Base-by-base conservation (phyloP, 2,797 vertebrate species). In the Spinibarbus caldwelli region DNA sequence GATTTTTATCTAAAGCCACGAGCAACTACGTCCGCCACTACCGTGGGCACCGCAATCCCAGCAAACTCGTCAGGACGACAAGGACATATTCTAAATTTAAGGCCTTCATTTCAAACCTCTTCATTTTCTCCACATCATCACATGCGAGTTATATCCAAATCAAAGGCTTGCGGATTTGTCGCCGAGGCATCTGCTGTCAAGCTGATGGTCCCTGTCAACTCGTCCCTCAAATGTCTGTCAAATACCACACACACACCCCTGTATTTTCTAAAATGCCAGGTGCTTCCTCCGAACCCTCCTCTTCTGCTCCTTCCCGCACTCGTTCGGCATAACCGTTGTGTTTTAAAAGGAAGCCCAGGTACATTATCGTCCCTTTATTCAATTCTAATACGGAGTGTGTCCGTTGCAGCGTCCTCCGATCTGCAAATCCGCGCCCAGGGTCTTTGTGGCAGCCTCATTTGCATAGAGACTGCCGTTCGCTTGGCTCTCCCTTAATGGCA, bases 361-460 rank as follows among this genome's bases (percentile, higher is more conserved):
- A 88, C 90, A 89, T 88, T 90, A 88, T 86, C 77, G 23, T 68
- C 77, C 84, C 26, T 34, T 87, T 87, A 87, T 89, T 89, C 78
- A 88, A 90, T 79, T 89, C 79, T 83, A 87, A 89, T 88, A 83
- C 84, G 70, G 78, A 80, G 82, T 72, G 71, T 88, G 83, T 85
- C 72, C 66, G 54, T 78, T 41, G 34, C 12, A 54, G 62, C 45
- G 77, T 85, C 85, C 72, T 85, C 71, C 88, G 79, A 88, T 88
- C 86, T 83, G 76, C 84, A 85, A 87, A 84, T 86, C 81, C 52
- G 36, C 59, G n/a, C 78, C 81, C 80, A 75, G 81, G 78, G n/a
- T 89, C 89, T 91, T 89, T 90, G 86, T 88, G 87, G 91, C 92
- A 92, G 93, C 59, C 80, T 88, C 82, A 88, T 89, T 88, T 88